Conservation (phyloP, 2,113 vertebrate species). For the Ifrita kowaldi region DNA sequence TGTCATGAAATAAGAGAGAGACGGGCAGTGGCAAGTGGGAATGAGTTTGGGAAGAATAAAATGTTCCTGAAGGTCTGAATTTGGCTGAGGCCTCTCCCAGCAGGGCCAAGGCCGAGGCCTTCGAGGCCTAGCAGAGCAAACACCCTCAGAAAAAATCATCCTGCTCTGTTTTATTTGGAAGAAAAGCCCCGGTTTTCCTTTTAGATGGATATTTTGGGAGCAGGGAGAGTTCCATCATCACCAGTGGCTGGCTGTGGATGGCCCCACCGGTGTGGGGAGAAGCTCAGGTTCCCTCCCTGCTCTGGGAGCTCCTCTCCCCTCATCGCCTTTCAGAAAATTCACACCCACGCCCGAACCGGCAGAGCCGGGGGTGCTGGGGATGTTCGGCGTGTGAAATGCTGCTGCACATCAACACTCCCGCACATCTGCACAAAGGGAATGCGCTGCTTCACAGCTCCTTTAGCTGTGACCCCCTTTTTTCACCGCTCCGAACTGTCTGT, state of each 20-base stretch:
- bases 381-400: background rate
- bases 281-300: background rate
- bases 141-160: background rate
- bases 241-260: no score
- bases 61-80: background rate
- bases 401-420: background rate
- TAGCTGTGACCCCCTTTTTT: background rate
- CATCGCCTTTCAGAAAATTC: fast-evolving
- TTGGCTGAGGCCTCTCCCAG: background rate
- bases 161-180: no score
- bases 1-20: background rate
- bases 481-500: background rate
- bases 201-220: background rate
- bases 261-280: background rate
- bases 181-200: background rate
- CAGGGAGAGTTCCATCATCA: background rate
- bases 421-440: background rate
- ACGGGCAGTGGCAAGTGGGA: background rate
- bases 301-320: background rate
- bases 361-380: fast-evolving
- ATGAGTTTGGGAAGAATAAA: background rate
- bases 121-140: fast-evolving
- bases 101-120: fast-evolving
- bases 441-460: background rate
- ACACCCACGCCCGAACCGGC: fast-evolving